Evolutionary conservation across 1,140 invertebrate species (phyloP), one percentile per base, ranked within the genome.

Genomic region (Neodiprion virginianus): DNA sequence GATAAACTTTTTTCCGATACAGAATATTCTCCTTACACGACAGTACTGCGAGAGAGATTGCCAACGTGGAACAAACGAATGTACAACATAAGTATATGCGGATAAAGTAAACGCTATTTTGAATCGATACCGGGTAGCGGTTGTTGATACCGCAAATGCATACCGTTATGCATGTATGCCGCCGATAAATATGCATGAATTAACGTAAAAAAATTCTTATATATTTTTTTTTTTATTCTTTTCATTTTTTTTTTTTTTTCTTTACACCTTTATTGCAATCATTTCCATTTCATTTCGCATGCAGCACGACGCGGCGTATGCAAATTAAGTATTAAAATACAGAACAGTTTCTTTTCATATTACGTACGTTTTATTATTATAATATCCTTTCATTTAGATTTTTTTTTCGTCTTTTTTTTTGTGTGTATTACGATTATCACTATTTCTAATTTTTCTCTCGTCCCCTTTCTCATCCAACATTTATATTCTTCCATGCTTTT

Each of bases 281-380:
- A 72, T 61, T 72, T 72, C 72, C 61, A 48, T 72, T 72, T 72
- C 48, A 72, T 72, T 72, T 72, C 50, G 72, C 72, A 72, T 67
- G 50, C 61, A 40, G 28, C 28, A 40, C 53, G 50, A 65, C 50
- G 61, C 47, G 53, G 50, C 50, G 49, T 72, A 72, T 72, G 65
- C 50, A 72, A 72, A 72, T 72, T 40, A 72, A 72, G 11, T 65
- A 72, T 72, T 72, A 72, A 72, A 72, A 72, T 72, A 72, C 11
- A 12, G 28, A 71, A 76, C 47, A 10, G 12, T 65, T 65, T 7
- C 7, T 65, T 12, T 47, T 48, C 23, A 21, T 21, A 14, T 12
- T 40, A 0, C 28, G 28, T 40, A 3, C 2, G 28, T 40, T 40
- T 40, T 40, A 40, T 40, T 40, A 40, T 40, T 40, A 40, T 40